Evolutionary conservation across 2,113 vertebrate species (phyloP).

Genomic region (Myiagra hebetior): DNA sequence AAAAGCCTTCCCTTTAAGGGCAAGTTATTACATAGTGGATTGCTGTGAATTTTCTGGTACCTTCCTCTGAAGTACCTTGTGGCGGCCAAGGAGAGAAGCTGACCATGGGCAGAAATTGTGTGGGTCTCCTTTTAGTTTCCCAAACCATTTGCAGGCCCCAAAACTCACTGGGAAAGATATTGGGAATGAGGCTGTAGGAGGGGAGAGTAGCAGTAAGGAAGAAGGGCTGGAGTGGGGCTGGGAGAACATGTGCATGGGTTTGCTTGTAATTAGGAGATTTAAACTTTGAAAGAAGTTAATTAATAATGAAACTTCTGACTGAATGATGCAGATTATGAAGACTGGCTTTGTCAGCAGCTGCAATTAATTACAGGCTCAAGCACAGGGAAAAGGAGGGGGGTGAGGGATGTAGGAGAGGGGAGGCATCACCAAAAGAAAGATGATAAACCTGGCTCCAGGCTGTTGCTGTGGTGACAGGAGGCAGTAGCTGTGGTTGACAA

Average conservation of each 20-base stretch:
- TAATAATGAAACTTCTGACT: slow-evolving; percentile 67
- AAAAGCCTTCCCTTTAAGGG: neutral
- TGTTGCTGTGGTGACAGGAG: slow-evolving; percentile 62
- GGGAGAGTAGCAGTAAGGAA: neutral
- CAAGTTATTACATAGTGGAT: neutral
- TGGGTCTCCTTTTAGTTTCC: neutral
- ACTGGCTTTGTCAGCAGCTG: slow-evolving; percentile 64
- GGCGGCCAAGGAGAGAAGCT: neutral
- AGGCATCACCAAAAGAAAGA: slow-evolving; percentile 6
- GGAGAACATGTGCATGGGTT: neutral
- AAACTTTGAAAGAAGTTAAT: slow-evolving; percentile 76
- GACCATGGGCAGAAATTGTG: neutral
- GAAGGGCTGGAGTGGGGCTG: neutral
- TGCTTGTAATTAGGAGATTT: slow-evolving; percentile 67
- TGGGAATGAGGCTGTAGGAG: neutral
- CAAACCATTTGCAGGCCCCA: neutral
- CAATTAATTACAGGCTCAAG: slow-evolving; percentile 75
- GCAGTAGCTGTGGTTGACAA: neutral
- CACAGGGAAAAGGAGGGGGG: slow-evolving; percentile 13
- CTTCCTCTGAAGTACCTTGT: neutral
- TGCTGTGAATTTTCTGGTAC: neutral
- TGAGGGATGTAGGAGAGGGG: neutral
- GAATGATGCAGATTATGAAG: slow-evolving; percentile 60
- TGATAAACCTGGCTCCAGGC: slow-evolving; percentile 56
- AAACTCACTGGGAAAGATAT: neutral